These are phyloP conservation scores for Ginglymostoma cirratum DNA, from an alignment of 2,113 vertebrate genomes.

Conservation along the genomic window DNA sequence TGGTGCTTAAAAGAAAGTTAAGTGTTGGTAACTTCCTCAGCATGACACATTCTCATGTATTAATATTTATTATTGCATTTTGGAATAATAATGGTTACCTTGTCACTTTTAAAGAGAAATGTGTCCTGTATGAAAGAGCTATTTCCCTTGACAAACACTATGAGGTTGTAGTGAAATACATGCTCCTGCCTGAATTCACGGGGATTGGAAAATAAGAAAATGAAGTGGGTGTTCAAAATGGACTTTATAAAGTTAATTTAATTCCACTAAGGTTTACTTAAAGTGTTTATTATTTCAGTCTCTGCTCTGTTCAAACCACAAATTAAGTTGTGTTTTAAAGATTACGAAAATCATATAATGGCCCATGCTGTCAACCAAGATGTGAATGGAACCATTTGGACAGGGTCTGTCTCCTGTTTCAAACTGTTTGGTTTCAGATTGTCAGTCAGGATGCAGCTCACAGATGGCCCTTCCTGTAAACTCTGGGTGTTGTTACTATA, in stretches of 20 bases:
- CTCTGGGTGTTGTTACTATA: not conserved
- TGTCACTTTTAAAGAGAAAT: not conserved
- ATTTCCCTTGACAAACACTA: conserved; percentile 20
- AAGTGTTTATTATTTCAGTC: not conserved
- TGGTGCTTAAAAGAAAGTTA: not conserved
- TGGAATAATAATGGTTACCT: not conserved
- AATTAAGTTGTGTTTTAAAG: not conserved
- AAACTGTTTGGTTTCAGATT: not conserved
- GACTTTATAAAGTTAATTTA: not conserved
- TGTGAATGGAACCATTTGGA: conserved; percentile 20
- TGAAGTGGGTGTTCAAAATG: not conserved
- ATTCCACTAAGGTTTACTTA: not conserved
- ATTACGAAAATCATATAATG: not conserved
- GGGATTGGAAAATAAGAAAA: not conserved
- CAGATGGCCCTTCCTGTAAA: conserved; percentile 35
- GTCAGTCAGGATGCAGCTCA: conserved; percentile 14
- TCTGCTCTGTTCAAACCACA: not conserved
- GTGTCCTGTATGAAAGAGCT: too few species aligned
- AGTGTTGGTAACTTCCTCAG: not conserved
- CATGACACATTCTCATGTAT: not conserved
- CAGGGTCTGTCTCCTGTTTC: not conserved
- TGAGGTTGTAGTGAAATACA: not conserved
- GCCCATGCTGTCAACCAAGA: not conserved
- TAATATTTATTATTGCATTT: not conserved
- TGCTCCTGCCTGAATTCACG: not conserved